Base-by-base conservation (phyloP, 2,797 vertebrate genomes). In the Sebastiscus albofasciatus region DNA sequence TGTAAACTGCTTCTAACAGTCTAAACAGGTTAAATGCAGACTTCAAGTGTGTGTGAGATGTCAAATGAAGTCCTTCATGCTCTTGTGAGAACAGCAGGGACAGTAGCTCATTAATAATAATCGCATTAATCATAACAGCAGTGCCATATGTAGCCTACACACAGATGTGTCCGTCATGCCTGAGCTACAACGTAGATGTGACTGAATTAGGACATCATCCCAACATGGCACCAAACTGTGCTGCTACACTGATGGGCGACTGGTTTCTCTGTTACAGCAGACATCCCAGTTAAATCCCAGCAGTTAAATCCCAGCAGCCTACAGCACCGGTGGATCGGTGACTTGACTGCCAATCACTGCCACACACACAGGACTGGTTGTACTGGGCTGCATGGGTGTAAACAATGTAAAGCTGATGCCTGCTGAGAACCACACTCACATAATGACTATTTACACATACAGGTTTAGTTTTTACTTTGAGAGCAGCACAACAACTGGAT, bases 101-200 rank as follows among this genome's bases (percentile, higher is more conserved):
- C 65, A 59, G 0, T 0, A 54, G 46, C 67, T 81, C 55, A 62
- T 76, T 49, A 62, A 62, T 62, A 72, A 67, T 42, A 39, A 69
- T 69, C 2, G 4, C 58, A 42, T 80, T 8, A 55, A 77, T 80
- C 55, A 65, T 29, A 73, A 54, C 72, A 64, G 68, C 13, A 46
- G 49, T 0, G 31, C 62, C 62, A 33, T 22, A 42, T 1, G 49
- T 20, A 42, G 22, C 36, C 4, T 4, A 13, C 66, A 8, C 69
- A 39, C 76, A 77, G 80, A 77, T 74, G 74, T 59, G 62, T 20
- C 29, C 20, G 64, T 6, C 76, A 84, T 67, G 76, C 46, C 55
- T 74, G 65, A 72, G 59, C 18, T 68, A 24, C 39, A 36, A 14
- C 1, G 39, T 5, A 18, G 24, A 62, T 61, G 31, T 22, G 66